phyloP scores from a whole-genome alignment of 2,797 vertebrate species.

The Gobio occitaniae region DNA sequence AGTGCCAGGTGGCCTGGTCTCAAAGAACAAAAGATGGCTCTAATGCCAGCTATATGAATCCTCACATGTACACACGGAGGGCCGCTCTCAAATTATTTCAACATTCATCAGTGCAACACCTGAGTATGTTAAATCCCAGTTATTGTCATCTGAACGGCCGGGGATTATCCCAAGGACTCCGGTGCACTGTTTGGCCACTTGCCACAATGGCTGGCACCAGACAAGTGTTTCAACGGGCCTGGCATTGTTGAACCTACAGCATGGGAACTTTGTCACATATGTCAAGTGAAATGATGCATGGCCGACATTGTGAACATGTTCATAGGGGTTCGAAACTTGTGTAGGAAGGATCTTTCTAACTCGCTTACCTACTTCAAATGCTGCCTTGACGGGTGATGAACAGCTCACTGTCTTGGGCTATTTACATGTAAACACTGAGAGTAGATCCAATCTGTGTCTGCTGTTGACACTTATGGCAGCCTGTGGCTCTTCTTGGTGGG shows the following conservation, averaged over 20 bases:
- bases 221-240: conserved; percentile 9
- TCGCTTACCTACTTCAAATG: conserved; percentile 7
- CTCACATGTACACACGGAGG: conserved; percentile 67
- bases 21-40: conserved; percentile 74
- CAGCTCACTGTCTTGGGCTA: conserved; percentile 55
- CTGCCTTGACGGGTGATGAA: conserved; percentile 40
- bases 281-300: conserved; percentile 44
- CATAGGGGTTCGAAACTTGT: conserved; percentile 36
- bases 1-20: conserved; percentile 78
- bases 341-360: conserved; percentile 23
- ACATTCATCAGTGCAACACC: conserved; percentile 73
- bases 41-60: conserved; percentile 75
- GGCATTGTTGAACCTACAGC: conserved; percentile 40
- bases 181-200: conserved; percentile 35
- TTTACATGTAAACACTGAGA: conserved; percentile 69
- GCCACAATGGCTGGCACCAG: conserved; percentile 37
- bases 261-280: conserved; percentile 53
- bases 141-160: conserved; percentile 37
- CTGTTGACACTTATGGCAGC: conserved; percentile 37
- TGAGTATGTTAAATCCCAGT: conserved; percentile 62
- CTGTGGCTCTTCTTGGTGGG: conserved; percentile 61
- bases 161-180: conserved; percentile 43
- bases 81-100: conserved; percentile 67
- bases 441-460: conserved; percentile 64
- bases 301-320: conserved; percentile 33